Conservation (phyloP, 30 jellyfish, hydroid and myxozoan species). For the Hydractinia echinata region DNA sequence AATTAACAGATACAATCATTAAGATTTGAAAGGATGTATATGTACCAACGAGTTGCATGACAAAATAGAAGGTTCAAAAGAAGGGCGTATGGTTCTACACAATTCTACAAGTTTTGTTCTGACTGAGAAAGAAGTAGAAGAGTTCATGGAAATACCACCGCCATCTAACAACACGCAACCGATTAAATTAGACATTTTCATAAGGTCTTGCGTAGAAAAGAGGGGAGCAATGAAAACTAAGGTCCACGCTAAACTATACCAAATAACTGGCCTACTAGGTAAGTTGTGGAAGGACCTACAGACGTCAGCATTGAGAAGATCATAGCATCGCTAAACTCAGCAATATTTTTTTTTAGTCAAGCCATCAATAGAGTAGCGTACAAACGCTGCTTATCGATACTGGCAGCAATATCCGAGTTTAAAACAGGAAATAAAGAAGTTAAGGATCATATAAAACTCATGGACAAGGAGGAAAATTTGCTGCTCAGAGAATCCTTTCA, state of each 20-base stretch:
- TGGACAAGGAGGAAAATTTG: not conserved
- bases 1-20: no score
- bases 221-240: not conserved
- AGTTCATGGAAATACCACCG: no score
- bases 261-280: not conserved
- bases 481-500: not conserved
- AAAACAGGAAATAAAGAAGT: not conserved
- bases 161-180: no score
- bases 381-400: not conserved
- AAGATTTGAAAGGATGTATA: no score
- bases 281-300: not conserved
- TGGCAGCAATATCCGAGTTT: not conserved
- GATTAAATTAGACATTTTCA: no score
- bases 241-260: not conserved
- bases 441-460: not conserved
- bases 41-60: no score
- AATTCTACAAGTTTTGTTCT: no score
- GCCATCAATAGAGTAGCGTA: not conserved
- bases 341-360: not conserved
- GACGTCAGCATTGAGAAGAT: not conserved
- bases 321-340: not conserved
- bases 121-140: no score
- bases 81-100: no score
- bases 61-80: no score
- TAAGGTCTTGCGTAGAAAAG: no score